These are phyloP conservation scores for Laticauda laticaudata DNA, from an alignment of 2,113 vertebrate genomes.

Conservation along the genomic window DNA sequence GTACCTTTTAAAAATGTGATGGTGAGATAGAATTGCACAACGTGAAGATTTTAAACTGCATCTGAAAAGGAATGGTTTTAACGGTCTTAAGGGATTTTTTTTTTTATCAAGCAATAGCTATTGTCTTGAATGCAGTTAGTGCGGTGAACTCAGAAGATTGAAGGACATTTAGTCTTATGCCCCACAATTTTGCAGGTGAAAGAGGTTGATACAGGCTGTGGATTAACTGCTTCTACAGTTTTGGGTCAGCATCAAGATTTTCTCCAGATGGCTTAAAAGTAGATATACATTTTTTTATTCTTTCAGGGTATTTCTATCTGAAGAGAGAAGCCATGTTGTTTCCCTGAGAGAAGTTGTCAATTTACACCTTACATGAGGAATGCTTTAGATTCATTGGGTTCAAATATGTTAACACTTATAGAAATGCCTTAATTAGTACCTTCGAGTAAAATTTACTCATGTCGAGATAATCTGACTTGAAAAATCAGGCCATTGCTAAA, in stretches of 20 bases:
- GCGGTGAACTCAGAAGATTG: not conserved
- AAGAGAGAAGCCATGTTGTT: not conserved
- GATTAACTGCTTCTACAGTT: not conserved
- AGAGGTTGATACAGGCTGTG: not conserved
- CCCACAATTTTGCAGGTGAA: not conserved
- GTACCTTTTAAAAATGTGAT: not conserved
- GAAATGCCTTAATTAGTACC: not conserved
- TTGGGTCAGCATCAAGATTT: not conserved
- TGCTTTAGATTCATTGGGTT: not conserved
- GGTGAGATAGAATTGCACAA: not conserved
- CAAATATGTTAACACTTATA: not conserved
- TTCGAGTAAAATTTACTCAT: not conserved
- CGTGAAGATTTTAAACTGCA: not conserved
- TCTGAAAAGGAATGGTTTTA: not conserved
- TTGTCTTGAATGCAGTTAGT: not conserved
- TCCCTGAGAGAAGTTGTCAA: not conserved
- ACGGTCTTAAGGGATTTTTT: not conserved
- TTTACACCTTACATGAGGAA: not conserved
- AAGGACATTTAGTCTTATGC: not conserved
- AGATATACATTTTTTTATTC: not conserved
- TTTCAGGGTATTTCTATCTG: not conserved
- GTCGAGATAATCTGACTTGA: not conserved
- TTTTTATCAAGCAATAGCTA: not conserved
- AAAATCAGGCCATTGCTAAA: not conserved
- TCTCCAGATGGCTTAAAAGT: conserved; percentile 1